These are phyloP conservation scores for Troilus luridus DNA, from an alignment of 2,888 invertebrate species.

Conservation along the genomic window DNA sequence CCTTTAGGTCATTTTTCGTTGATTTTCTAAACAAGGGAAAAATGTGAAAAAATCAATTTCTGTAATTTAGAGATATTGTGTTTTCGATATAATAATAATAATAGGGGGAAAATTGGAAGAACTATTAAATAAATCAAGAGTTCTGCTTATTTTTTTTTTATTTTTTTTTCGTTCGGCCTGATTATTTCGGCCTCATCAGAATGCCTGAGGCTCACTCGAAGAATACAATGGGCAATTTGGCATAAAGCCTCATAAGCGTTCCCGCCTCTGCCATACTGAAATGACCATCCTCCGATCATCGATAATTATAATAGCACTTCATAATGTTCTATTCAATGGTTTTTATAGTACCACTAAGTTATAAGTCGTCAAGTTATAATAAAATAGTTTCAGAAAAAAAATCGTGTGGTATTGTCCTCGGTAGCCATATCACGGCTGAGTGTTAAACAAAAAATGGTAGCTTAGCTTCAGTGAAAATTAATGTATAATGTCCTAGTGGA, in stretches of 20 bases:
- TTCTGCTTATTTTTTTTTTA: not conserved
- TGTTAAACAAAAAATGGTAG: no score
- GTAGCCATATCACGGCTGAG: no score
- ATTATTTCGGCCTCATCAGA: not conserved
- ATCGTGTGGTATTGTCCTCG: no score
- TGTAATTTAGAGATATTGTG: no score
- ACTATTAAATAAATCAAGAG: not conserved
- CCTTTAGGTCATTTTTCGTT: no score
- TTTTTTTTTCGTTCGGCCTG: not conserved
- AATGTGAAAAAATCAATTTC: no score
- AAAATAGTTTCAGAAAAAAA: not conserved
- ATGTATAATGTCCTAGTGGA: no score
- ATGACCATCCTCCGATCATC: not conserved
- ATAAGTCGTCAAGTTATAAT: not conserved
- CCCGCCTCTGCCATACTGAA: not conserved
- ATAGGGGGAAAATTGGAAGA: not conserved
- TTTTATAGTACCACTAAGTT: not conserved
- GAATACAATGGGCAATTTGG: conserved; percentile 27
- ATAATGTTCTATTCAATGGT: not conserved
- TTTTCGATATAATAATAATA: no score
- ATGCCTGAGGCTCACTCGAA: not conserved
- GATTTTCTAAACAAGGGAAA: no score
- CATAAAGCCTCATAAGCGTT: not conserved
- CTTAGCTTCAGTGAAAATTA: no score
- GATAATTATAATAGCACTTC: conserved; percentile 19